Base-by-base conservation (phyloP, 2,113 vertebrate genomes). In the Capreolus pygargus region DNA sequence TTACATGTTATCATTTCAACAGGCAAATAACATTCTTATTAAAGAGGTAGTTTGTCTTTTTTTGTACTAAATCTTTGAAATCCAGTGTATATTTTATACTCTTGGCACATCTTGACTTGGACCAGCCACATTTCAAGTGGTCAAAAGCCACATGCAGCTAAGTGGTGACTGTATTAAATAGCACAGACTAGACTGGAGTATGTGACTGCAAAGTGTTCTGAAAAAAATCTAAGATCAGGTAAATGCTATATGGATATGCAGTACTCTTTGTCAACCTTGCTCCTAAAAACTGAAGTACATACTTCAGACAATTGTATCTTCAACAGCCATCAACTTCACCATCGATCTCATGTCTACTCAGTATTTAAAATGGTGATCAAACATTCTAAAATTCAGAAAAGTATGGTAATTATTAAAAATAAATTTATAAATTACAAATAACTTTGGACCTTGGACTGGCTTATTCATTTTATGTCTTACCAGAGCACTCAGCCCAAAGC, bases 291-390 rank as follows among this genome's bases (percentile, higher is more conserved):
- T 91, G 93, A 86, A 94, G 28, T 78, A 47, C 16, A 94, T 36
- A 76, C 30, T 83, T 97, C 57, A 98, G 98, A 90, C 55, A 89
- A 61, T 79, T 97, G 9, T 79, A 91, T 98, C 98, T 94, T 97
- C 95, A 97, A 96, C 82, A 97, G 97, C 43, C 91, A 94, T 96
- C 89, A 96, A 82, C 50, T 96, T 97, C 96, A 95, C 97, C 82
- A 96, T 55, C 16, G 33, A 33, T 45, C 86, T 93, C 91, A 97
- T 94, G 94, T 43, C 89, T 96, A 76, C 27, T 88, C 1, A 17
- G 91, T 84, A 39, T 6, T 97, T 95, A 91, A 0, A 95, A 95
- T 39, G 82, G 96, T 86, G 55, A 92, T 55, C 96, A 97, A 96
- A 95, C 27, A 97, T 86, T 82, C 87, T 30, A 39, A 86, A 97